Evolutionary conservation across 2,888 invertebrate genomes (phyloP).

Genomic region (Apantesis nais): DNA sequence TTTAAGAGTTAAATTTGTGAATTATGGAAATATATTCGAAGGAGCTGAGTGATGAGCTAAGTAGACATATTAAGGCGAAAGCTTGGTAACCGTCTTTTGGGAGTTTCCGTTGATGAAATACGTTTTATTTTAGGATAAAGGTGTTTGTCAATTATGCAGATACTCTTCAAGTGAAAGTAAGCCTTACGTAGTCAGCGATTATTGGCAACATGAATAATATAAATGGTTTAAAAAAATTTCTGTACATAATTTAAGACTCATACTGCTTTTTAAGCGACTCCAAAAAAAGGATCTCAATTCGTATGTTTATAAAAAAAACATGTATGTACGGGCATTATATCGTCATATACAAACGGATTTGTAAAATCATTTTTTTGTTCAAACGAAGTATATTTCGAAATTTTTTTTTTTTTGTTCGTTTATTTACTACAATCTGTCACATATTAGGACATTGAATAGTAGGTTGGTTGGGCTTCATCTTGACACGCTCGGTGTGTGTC

Average conservation of each 20-base stretch:
- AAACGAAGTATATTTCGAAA: no score
- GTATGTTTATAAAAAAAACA: no score
- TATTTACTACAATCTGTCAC: no score
- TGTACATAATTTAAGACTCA: background rate
- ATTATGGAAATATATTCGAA: constrained; percentile 24
- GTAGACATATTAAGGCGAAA: constrained; percentile 5
- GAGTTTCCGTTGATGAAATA: constrained; percentile 5
- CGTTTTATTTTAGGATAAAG: background rate
- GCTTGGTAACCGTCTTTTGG: background rate
- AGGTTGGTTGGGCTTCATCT: no score
- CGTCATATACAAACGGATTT: no score
- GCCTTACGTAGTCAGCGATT: background rate
- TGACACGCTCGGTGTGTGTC: no score
- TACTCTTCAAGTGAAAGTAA: background rate
- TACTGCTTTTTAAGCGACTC: no score
- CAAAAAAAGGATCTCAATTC: no score
- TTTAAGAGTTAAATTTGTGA: constrained; percentile 11
- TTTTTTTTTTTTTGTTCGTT: no score
- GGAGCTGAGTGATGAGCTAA: constrained; percentile 5
- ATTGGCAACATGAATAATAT: background rate
- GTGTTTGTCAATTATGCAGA: background rate
- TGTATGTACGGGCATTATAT: no score
- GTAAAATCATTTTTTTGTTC: no score
- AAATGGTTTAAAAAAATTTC: background rate
- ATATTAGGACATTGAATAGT: no score